Base-by-base conservation (phyloP, 23 tunicate genomes). In the Phallusia fumigata region DNA sequence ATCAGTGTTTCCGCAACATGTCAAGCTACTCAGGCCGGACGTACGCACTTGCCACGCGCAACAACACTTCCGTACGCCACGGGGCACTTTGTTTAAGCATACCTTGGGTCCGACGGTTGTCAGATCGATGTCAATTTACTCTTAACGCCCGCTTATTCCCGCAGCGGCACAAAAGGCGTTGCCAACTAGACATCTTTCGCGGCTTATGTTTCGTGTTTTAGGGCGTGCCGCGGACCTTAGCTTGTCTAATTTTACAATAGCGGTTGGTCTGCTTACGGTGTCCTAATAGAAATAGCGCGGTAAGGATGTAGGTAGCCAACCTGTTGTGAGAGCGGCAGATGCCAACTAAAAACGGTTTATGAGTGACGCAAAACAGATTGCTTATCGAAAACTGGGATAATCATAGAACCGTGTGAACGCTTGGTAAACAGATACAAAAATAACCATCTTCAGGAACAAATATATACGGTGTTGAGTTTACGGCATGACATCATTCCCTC, bases 21-120 rank as follows among this genome's bases (percentile, higher is more conserved):
- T 40, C 47, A 40, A 40, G 47, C 47, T 40, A 10, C 10, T 40
- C 47, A 21, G 15, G 8, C 28, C 69, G 69, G 69, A 58, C 69
- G 13, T 24, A 58, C 69, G 69, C 69, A 58, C 69, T 58, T 58
- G 69, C 69, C 11, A 58, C 47, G 10, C 69, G 69, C 69, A 58
- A 58, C 69, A 58, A 58, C 69, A 16, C 69, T 58, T 58, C 69
- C 69, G 69, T 58, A 58, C 26, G 69, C 69, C 69, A 24, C 69
- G 69, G 28, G 69, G 69, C 69, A 24, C 69, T 58, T 58, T 6
- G 69, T 58, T 58, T 58, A 1, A 6, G 13, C 69, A 58, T 58
- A 58, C 69, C 69, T 51, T 58, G 28, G 13, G 26, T 13, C 69
- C 28, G 16, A 3, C 69, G 13, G 69, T 58, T 58, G 69, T 40